Percentiles rank a stretch among this genome's conserved stretches.
phyloP scores from a whole-genome alignment of 2,888 invertebrate species.

The Hylaea fasciaria region DNA sequence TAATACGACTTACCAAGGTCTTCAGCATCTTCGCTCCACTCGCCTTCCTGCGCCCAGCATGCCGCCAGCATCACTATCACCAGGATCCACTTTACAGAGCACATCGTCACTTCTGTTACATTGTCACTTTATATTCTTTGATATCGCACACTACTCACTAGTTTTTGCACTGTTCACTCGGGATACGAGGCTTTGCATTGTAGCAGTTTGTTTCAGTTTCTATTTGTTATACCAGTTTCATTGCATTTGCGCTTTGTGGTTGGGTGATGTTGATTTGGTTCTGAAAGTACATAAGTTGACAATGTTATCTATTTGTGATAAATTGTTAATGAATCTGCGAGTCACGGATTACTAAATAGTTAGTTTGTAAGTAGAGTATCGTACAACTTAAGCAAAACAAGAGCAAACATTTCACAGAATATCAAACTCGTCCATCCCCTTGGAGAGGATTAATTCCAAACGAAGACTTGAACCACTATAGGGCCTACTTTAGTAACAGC shows the following conservation, averaged over 20 bases:
- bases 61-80: slow-evolving; percentile 75
- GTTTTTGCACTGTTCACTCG: slow-evolving; percentile 41
- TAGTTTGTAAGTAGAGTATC: no score
- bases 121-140: slow-evolving; percentile 51
- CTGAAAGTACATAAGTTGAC: slow-evolving; percentile 6
- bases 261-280: slow-evolving; percentile 2
- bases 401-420: not conserved
- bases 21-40: slow-evolving; percentile 82
- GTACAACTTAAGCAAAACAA: no score
- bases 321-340: not conserved
- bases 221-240: slow-evolving; percentile 5
- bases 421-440: no score
- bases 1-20: slow-evolving; percentile 68
- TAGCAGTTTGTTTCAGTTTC: slow-evolving; percentile 16
- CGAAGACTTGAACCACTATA: no score
- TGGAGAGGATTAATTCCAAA: no score
- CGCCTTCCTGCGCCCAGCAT: slow-evolving; percentile 80
- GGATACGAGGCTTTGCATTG: slow-evolving; percentile 26
- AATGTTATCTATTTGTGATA: not conserved
- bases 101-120: slow-evolving; percentile 67
- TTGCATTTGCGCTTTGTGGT: slow-evolving; percentile 9
- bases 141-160: slow-evolving; percentile 42
- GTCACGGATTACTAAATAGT: no score
- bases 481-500: no score
- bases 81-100: slow-evolving; percentile 74